Evolutionary conservation across 2,888 invertebrate genomes (phyloP).

Genomic region (Drosophila anceps): DNA sequence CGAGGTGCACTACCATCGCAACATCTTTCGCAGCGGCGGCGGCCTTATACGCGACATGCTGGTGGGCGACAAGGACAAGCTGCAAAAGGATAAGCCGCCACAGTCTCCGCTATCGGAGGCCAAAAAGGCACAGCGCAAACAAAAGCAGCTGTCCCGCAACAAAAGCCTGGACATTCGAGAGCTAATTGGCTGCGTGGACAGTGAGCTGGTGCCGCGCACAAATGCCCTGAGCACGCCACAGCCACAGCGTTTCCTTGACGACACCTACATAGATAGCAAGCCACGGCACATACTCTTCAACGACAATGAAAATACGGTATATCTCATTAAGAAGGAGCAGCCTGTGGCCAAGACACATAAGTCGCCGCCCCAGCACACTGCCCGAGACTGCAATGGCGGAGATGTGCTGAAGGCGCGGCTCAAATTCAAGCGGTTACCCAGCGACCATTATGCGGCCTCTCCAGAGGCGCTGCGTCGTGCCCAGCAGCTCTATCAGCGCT

Average conservation of each 20-base stretch:
- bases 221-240: slow-evolving; percentile 59
- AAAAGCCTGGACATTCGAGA: slow-evolving; percentile 84
- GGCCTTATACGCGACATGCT: slow-evolving; percentile 83
- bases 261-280: slow-evolving; percentile 63
- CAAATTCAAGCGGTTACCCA: slow-evolving; percentile 76
- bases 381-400: slow-evolving; percentile 31
- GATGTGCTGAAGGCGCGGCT: slow-evolving; percentile 76
- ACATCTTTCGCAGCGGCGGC: slow-evolving; percentile 84
- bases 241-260: slow-evolving; percentile 64
- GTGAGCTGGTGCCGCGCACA: slow-evolving; percentile 71
- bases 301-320: slow-evolving; percentile 85
- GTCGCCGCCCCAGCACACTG: slow-evolving; percentile 2
- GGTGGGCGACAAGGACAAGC: slow-evolving; percentile 81
- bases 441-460: slow-evolving; percentile 61
- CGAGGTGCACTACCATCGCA: slow-evolving; percentile 80
- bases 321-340: slow-evolving; percentile 84
- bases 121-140: slow-evolving; percentile 65
- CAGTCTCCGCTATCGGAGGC: slow-evolving; percentile 52
- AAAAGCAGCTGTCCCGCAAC: slow-evolving; percentile 76
- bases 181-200: slow-evolving; percentile 81
- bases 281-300: slow-evolving; percentile 84
- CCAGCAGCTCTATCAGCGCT: slow-evolving; percentile 72
- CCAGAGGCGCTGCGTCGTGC: slow-evolving; percentile 72
- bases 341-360: slow-evolving; percentile 74
- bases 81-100: slow-evolving; percentile 72